Percentiles rank a stretch among this genome's conserved stretches.
phyloP scores from a whole-genome alignment of 2,888 invertebrate genomes.

The Ophion costatus region DNA sequence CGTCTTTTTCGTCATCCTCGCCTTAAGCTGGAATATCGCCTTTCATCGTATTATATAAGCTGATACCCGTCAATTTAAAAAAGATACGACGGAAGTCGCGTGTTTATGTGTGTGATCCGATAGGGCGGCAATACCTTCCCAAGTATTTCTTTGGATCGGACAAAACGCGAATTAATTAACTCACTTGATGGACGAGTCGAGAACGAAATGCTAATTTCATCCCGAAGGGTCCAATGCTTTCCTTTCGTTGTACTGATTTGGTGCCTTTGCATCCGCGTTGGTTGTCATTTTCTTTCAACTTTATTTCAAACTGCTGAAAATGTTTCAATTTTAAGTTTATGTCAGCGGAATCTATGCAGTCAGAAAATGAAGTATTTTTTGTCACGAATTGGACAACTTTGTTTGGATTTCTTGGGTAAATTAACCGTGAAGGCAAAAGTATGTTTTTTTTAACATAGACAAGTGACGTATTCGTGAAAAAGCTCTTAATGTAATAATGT shows the following conservation, averaged over 20 bases:
- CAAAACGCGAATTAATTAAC: background rate
- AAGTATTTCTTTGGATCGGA: background rate
- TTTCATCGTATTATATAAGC: background rate
- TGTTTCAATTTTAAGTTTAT: background rate
- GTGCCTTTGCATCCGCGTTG: background rate
- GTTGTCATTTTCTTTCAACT: background rate
- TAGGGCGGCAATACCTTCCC: background rate
- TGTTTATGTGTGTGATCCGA: background rate
- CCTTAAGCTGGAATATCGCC: background rate
- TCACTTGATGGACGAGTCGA: background rate
- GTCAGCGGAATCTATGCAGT: background rate
- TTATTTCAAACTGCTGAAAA: background rate
- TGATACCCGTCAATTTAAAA: background rate
- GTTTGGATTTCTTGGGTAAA: no score
- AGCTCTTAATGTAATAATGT: background rate
- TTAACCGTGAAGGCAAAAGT: background rate
- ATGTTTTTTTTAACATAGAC: background rate
- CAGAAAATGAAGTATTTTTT: no score
- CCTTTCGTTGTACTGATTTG: background rate
- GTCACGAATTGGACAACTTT: no score
- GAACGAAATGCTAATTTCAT: background rate
- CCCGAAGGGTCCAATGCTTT: no score
- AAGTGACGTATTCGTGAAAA: background rate
- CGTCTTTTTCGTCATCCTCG: constrained; percentile 5
- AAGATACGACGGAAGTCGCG: background rate